These are phyloP conservation scores for Idaea biselata DNA, from an alignment of 2,888 invertebrate species.

Conservation along the genomic window DNA sequence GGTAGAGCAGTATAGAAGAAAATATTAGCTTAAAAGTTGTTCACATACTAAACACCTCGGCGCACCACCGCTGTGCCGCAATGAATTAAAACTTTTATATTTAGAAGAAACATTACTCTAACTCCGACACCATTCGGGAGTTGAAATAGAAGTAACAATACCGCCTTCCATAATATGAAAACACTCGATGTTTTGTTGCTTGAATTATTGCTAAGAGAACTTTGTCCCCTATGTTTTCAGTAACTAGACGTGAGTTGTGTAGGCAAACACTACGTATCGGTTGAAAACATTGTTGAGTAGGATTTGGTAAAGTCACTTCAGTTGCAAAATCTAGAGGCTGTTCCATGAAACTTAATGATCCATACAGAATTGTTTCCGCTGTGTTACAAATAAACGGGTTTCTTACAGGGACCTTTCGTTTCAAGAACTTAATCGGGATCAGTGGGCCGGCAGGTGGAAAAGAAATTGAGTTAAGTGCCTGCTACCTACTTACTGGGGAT, in stretches of 20 bases:
- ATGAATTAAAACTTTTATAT: slow-evolving; percentile 67
- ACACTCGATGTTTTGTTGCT: slow-evolving; percentile 46
- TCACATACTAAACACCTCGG: slow-evolving; percentile 6
- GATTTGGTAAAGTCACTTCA: slow-evolving; percentile 28
- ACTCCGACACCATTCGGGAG: slow-evolving; percentile 41
- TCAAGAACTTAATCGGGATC: slow-evolving; percentile 9
- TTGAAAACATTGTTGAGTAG: slow-evolving; percentile 23
- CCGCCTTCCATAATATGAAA: slow-evolving; percentile 36
- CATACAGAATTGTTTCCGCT: slow-evolving; percentile 30
- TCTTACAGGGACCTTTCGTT: slow-evolving; percentile 11
- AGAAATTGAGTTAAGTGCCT: slow-evolving; percentile 5
- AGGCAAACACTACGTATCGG: slow-evolving; percentile 23
- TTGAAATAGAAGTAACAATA: slow-evolving; percentile 44
- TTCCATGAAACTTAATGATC: slow-evolving; percentile 34
- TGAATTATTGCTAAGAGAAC: slow-evolving; percentile 41
- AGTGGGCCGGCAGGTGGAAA: slow-evolving; percentile 1
- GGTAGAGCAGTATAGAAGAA: slow-evolving; percentile 3
- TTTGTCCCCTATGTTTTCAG: slow-evolving; percentile 39
- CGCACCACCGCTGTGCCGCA: slow-evolving; percentile 37
- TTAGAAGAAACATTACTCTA: slow-evolving; percentile 53
- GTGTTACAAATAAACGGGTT: slow-evolving; percentile 16
- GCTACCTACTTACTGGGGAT: neutral
- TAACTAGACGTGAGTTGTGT: slow-evolving; percentile 30
- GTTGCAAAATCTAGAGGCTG: slow-evolving; percentile 31
- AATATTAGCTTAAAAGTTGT: neutral